Base-by-base conservation (phyloP, 2,888 invertebrate species). In the Eumacrocentrus americanus region DNA sequence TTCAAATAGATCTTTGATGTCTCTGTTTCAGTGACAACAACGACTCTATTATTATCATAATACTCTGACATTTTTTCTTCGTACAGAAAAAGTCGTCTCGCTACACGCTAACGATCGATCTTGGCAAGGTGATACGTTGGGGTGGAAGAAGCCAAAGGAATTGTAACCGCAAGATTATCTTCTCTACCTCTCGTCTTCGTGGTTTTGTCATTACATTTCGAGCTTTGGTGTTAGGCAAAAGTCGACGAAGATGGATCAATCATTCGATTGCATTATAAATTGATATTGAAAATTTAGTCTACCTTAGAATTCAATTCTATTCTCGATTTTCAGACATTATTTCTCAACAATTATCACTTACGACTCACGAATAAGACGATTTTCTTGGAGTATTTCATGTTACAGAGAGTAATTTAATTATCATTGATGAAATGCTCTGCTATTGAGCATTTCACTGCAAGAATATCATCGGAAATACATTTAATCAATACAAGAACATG, bases 11-110 rank as follows among this genome's bases (percentile, higher is more conserved):
- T 29, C 29, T 29, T 9, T 29, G 29, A 29, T 29, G 29, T 29
- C 5, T 6, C 29, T n/a, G n/a, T n/a, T 58, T 52, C 44, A 59
- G 48, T 61, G 54, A 55, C 60, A 48, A 37, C 37, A 35, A 14
- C 29, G 54, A 11, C 22, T 20, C 9, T 29, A 29, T 29, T 29
- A 38, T 38, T 12, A 12, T 11, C 34, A 34, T 29, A 29, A 9
- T 29, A 9, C 5, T 9, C 9, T 29, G 29, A 29, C 29, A 34
- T 34, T 6, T 54, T n/a, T 42, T 44, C 29, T 1, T 53, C 12
- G 9, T 34, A 44, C 14, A 12, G 5, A 34, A n/a, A 12, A 51
- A 50, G 11, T 51, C 11, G 11, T 51, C 18, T 16, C 7, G 14
- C 23, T 18, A 11, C 29, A 9, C 25, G 37, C 18, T 29, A 14